Conservation (phyloP, 1,140 invertebrate species). For the Leptopilina boulardi region DNA sequence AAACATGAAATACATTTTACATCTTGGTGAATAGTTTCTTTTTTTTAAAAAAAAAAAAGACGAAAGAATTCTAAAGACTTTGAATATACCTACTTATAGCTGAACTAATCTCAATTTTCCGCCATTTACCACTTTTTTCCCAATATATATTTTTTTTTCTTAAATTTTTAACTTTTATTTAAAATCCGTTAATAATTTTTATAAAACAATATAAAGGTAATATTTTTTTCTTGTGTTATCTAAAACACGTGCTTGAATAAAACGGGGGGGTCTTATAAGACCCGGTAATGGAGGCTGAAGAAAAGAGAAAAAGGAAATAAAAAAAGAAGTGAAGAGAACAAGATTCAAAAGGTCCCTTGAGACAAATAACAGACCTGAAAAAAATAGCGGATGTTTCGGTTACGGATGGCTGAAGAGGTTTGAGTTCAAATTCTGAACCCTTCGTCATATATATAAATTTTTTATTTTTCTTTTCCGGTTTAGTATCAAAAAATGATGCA, state of each 20-base stretch:
- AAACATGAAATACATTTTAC: conserved; percentile 5
- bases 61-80: too few species aligned
- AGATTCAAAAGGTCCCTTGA: conserved; percentile 8
- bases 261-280: not conserved
- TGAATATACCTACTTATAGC: too few species aligned
- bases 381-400: conserved; percentile 24
- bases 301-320: conserved; percentile 1
- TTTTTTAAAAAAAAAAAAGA: too few species aligned
- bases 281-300: not conserved
- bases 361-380: conserved; percentile 14
- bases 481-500: not conserved
- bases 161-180: too few species aligned
- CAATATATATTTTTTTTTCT: too few species aligned
- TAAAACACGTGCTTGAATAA: conserved; percentile 7
- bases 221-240: not conserved
- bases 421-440: conserved; percentile 7
- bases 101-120: too few species aligned
- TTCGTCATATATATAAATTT: not conserved
- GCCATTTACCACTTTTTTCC: too few species aligned
- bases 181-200: too few species aligned
- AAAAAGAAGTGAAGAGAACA: conserved; percentile 3
- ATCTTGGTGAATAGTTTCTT: not conserved
- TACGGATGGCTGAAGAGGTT: conserved; percentile 15
- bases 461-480: not conserved
- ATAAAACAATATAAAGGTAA: not conserved